phyloP scores from a whole-genome alignment of 2,797 vertebrate genomes.

The Natrix natrix region DNA sequence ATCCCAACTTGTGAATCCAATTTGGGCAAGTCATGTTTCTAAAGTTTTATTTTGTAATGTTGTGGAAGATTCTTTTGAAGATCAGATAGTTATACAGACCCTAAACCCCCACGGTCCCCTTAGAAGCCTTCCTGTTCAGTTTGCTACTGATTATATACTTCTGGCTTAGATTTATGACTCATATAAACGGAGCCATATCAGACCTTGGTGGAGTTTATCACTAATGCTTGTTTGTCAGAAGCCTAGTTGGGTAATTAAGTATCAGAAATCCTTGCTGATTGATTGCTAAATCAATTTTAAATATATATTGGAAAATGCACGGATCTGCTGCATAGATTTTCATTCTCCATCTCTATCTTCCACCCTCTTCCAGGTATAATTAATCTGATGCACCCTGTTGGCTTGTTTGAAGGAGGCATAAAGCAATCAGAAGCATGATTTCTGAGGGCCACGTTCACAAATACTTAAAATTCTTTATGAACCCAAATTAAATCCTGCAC shows the following conservation, averaged over 20 bases:
- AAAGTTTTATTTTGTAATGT: neutral
- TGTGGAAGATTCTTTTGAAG: neutral
- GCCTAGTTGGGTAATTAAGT: neutral
- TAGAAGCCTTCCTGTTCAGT: neutral
- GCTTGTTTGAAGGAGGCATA: neutral
- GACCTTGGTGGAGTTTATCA: neutral
- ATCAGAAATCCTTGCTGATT: neutral
- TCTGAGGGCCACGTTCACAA: neutral
- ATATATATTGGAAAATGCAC: neutral
- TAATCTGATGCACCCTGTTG: neutral
- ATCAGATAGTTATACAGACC: neutral
- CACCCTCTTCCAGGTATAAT: neutral
- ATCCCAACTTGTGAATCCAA: neutral
- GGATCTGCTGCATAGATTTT: neutral
- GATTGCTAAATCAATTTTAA: neutral
- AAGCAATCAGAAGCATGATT: neutral
- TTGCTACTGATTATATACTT: neutral
- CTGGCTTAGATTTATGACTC: neutral
- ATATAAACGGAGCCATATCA: neutral
- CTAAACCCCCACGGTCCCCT: neutral
- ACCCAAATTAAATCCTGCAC: neutral
- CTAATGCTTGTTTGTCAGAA: neutral
- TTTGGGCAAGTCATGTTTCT: neutral
- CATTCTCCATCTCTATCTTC: neutral
- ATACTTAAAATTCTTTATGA: neutral